Evolutionary conservation across 2,888 invertebrate species (phyloP), one percentile per base, ranked within the genome.

Genomic region (Morpho achilles): DNA sequence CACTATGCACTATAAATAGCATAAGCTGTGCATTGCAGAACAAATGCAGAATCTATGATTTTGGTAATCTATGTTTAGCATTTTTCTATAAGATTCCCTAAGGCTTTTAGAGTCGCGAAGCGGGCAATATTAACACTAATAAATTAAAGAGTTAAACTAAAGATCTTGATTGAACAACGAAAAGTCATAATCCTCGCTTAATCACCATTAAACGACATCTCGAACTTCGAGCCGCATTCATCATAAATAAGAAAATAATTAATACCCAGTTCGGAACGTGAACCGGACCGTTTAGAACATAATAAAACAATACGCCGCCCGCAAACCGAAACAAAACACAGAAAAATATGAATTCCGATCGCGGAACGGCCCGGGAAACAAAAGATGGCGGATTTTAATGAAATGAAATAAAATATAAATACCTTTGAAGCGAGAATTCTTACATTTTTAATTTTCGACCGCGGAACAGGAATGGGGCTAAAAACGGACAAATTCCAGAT

Each of bases 331-430:
- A 89, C 88, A 87, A 86, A 89, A 90, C 87, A 84, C 87, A 90
- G 89, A 88, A 90, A 90, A 90, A 90, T 90, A 90, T 90, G 89
- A 89, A 90, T 89, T 87, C 89, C 89, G 76, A 87, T 89, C 84
- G 32, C 32, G 84, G 75, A 80, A 80, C 81, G 78, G 80, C 69
- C 81, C 79, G 84, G 85, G 85, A 85, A 87, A 88, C 88, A 90
- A 88, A 90, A 88, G 88, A 90, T 90, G 86, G 87, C 78, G 88
- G 88, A 87, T 88, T 89, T 72, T 87, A 88, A 87, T 87, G 86
- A 87, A 90, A 90, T 88, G 84, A 87, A 88, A 89, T 88, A 88
- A 88, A 88, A 90, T 89, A 90, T 90, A 88, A 87, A 88, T 87
- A 82, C 87, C 84, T 84, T 84, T 81, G 79, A 81, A 87, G 87